phyloP scores from a whole-genome alignment of 2,113 vertebrate genomes.

The Mormyrus lacerda region DNA sequence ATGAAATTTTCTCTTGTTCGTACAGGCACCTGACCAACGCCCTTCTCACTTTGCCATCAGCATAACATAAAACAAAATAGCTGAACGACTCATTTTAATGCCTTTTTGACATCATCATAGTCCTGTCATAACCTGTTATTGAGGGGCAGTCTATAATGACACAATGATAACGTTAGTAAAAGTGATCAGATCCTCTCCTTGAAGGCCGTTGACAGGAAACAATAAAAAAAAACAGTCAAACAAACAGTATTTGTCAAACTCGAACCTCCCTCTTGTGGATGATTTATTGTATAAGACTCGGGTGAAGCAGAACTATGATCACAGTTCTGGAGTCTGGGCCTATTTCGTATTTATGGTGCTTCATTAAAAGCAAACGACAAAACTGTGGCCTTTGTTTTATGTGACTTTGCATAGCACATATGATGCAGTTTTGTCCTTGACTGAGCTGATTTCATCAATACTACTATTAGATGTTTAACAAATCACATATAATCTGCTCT shows the following conservation, averaged over 20 bases:
- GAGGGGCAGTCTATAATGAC: neutral
- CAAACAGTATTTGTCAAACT: neutral
- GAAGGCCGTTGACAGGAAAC: too few species aligned
- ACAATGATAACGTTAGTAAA: neutral
- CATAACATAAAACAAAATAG: neutral
- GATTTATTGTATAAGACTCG: neutral
- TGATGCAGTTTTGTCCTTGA: too few species aligned
- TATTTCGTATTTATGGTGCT: neutral
- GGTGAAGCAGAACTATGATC: neutral
- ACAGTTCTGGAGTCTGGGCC: neutral
- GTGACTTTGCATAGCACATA: neutral
- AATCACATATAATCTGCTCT: neutral
- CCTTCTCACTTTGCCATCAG: neutral
- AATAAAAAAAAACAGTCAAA: neutral
- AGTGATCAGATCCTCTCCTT: neutral
- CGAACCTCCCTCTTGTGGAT: neutral
- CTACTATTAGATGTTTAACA: neutral
- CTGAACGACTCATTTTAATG: neutral
- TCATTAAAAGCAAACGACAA: neutral
- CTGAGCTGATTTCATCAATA: neutral
- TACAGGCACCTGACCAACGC: neutral
- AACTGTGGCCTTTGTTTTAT: neutral
- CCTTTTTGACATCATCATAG: neutral
- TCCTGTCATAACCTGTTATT: neutral
- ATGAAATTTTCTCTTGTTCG: neutral